Evolutionary conservation across 2,113 vertebrate genomes (phyloP), one percentile per base, ranked within the genome.

Genomic region (Rhinoderma darwinii): DNA sequence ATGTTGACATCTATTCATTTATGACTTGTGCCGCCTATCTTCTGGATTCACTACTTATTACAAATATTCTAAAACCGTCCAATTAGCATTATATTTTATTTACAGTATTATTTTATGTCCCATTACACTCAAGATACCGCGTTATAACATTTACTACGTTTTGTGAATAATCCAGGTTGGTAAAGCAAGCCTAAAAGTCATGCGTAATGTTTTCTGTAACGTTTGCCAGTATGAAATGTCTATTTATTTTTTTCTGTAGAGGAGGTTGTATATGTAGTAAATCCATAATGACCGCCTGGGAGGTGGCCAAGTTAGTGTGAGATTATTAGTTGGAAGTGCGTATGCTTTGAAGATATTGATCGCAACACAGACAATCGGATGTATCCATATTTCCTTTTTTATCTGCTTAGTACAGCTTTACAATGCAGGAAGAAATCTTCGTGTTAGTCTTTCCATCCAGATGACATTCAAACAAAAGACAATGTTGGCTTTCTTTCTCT

Each of bases 301-400:
- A 39, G n/a, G 18, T 56, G 50, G 2, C 9, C 30, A 56, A 79
- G 47, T 41, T 35, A 39, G 14, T 41, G 35, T 54, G 35, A 59
- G n/a, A 27, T 35, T 63, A 0, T 59, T 44, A 17, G 75, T 1
- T 77, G 35, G 44, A 54, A 37, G 22, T 51, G 35, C 22, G 41
- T 30, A 8, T 82, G 25, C 41, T 82, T 5, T 27, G 9, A 18
- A 59, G 37, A 27, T 63, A 44, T 3, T 14, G 7, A 10, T 81
- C 44, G 79, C 79, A 63, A 63, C 41, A 43, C 32, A 63, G 79
- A 82, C 79, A 82, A 82, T 82, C 56, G 11, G 39, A 30, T 59
- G 30, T 39, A 56, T 79, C 50, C 50, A 12, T 32, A 12, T 35
- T 61, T 32, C 7, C 17, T 25, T 80, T 59, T 54, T 12, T 20